A percentile compares a stretch with the other conserved stretches of the same genome.
These are phyloP conservation scores for Drosophila tani DNA, from an alignment of 1,140 invertebrate genomes.

Conservation along the genomic window DNA sequence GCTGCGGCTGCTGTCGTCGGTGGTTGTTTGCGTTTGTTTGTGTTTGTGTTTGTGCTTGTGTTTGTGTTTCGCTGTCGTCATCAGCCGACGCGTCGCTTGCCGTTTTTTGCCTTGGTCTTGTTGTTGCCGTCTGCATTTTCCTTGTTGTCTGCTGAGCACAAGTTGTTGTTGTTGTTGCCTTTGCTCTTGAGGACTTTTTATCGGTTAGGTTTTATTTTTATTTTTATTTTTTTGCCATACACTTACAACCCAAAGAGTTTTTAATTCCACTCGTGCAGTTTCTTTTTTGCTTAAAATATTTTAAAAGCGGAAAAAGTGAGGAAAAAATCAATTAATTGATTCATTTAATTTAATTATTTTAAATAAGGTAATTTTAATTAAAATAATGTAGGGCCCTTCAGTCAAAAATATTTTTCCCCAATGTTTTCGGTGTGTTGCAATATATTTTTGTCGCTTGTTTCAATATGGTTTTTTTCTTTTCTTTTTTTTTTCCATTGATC, in stretches of 20 bases:
- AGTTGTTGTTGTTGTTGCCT: conserved; percentile 44
- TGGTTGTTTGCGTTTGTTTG: conserved; percentile 68
- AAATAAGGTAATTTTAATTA: too few species aligned
- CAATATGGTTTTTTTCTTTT: conserved; percentile 52
- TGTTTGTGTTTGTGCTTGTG: conserved; percentile 33
- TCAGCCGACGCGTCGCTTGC: conserved; percentile 34
- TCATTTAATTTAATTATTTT: not conserved
- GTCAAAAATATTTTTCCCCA: not conserved
- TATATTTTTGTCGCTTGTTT: conserved; percentile 42
- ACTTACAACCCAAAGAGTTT: conserved; percentile 17
- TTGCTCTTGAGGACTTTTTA: conserved; percentile 30
- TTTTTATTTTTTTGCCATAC: not conserved
- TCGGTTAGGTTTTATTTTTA: conserved; percentile 33
- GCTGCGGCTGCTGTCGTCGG: conserved; percentile 57
- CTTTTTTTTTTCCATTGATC: conserved; percentile 46
- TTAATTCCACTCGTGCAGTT: not conserved
- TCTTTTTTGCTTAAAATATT: not conserved
- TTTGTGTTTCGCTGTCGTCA: conserved; percentile 45
- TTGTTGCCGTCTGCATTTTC: conserved; percentile 80
- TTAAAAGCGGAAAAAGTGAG: not conserved
- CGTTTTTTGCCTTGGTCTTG: conserved; percentile 51
- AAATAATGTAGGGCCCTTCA: not conserved
- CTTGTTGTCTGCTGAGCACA: conserved; percentile 77
- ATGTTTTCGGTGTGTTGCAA: not conserved
- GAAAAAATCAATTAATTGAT: not conserved